phyloP scores from a whole-genome alignment of 2,888 invertebrate genomes.

The Choristoneura rosaceana region DNA sequence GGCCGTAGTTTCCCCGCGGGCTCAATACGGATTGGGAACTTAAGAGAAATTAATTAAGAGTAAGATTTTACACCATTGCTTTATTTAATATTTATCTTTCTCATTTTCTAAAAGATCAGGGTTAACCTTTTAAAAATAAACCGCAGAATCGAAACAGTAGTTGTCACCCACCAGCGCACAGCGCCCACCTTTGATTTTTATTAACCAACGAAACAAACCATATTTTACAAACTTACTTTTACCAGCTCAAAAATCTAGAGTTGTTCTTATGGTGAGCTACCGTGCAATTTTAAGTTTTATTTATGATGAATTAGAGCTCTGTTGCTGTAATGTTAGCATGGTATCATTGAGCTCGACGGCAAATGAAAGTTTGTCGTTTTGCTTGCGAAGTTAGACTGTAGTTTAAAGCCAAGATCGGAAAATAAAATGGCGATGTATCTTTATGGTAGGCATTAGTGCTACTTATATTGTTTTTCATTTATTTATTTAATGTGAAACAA shows the following conservation, averaged over 20 bases:
- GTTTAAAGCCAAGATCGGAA: background rate
- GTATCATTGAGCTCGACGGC: constrained; percentile 7
- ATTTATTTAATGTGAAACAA: no score
- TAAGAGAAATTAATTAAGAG: no score
- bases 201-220: constrained; percentile 50
- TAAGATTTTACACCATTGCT: no score
- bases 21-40: no score
- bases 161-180: constrained; percentile 25
- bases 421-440: background rate
- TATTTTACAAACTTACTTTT: constrained; percentile 25
- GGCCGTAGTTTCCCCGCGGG: no score
- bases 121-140: constrained; percentile 6
- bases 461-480: no score
- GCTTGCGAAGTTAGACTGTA: constrained; percentile 45
- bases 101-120: background rate
- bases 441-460: background rate
- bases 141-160: constrained; percentile 25
- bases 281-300: background rate
- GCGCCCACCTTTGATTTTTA: constrained; percentile 47
- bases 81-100: background rate
- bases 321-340: background rate
- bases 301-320: background rate
- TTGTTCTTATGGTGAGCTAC: constrained; percentile 3
- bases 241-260: constrained; percentile 14
- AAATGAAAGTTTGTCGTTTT: constrained; percentile 51